Base-by-base conservation (phyloP, 2,113 vertebrate genomes). In the Daboia siamensis region DNA sequence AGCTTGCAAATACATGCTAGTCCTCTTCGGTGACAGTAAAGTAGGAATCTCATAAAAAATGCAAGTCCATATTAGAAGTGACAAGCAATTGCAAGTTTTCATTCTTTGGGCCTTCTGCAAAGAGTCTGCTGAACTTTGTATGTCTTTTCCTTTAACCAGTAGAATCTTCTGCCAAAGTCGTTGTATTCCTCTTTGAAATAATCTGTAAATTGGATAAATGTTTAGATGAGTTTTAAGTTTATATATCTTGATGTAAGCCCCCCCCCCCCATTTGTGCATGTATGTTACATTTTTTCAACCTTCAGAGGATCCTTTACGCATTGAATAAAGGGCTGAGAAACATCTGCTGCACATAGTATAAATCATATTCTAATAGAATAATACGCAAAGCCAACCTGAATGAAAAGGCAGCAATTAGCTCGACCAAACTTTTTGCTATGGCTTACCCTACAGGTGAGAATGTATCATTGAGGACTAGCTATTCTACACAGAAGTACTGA, bases 11-110 rank as follows among this genome's bases (percentile, higher is more conserved):
- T 94, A 80, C 92, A 96, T 94, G 33, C 57, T 95, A 96, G 92
- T 94, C 85, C 96, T 97, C 94, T 95, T 95, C 90, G 94, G 94
- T 8, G 96, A 88, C 55, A 95, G 90, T 33, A 84, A 96, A 93
- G 91, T 86, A 24, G 95, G 95, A 93, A 96, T 55, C 10, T 3
- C 55, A 55, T 96, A 91, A 91, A 97, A 90, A 46, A 97, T 21
- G 93, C 29, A 97, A 84, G 93, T 96, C 97, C 97, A 98, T 93
- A 98, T 88, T 7, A 98, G 94, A 93, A 97, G 52, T 48, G 56
- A 86, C 51, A 97, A 91, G 91, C 94, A 96, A 84, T 90, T 94
- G 52, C 84, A 96, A 94, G 92, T 96, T 96, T 95, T 97, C 98
- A 98, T 98, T 74, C 46, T 97, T 94, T 96, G 91, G 10, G n/a